Evolutionary conservation across 1,140 invertebrate species (phyloP), one percentile per base, ranked within the genome.

Genomic region (Chrysoperla carnea): DNA sequence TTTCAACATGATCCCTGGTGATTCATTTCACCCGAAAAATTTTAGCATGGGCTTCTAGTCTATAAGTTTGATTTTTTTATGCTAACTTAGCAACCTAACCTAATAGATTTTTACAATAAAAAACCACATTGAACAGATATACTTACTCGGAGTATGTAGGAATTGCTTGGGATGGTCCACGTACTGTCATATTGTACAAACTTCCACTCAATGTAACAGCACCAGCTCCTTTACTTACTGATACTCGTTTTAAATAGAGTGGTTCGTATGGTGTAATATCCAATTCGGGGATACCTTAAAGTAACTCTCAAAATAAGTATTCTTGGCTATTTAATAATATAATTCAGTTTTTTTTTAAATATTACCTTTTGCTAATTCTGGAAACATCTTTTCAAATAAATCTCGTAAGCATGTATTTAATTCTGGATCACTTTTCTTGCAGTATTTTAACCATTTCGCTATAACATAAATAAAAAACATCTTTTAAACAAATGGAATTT

Each of bases 101-200:
- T n/a, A n/a, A n/a, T n/a, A n/a, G n/a, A n/a, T n/a, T n/a, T n/a
- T n/a, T n/a, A n/a, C n/a, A n/a, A n/a, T n/a, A n/a, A n/a, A n/a
- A n/a, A n/a, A n/a, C n/a, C n/a, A n/a, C n/a, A n/a, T n/a, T n/a
- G n/a, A n/a, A n/a, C n/a, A n/a, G n/a, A n/a, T n/a, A 11, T 13
- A 47, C 49, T 56, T 56, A 65, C 63, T 51, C 52, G 9, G 56
- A 56, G 45, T 56, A 60, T 5, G 52, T 53, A 6, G 61, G 55
- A 4, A 60, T 65, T 0, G 64, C 55, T 46, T 67, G 66, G 36
- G 63, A 66, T 36, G 63, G 61, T n/a, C 64, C 64, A 36, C 55
- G 48, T 4, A 63, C 58, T 13, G 55, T 52, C 28, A 67, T 49
- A 45, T 66, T 54, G 27, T 53, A 54, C 39, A 67, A 61, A 41